Evolutionary conservation across 1,140 invertebrate genomes (phyloP), one percentile per base, ranked within the genome.

Genomic region (Zaprionus capensis): DNA sequence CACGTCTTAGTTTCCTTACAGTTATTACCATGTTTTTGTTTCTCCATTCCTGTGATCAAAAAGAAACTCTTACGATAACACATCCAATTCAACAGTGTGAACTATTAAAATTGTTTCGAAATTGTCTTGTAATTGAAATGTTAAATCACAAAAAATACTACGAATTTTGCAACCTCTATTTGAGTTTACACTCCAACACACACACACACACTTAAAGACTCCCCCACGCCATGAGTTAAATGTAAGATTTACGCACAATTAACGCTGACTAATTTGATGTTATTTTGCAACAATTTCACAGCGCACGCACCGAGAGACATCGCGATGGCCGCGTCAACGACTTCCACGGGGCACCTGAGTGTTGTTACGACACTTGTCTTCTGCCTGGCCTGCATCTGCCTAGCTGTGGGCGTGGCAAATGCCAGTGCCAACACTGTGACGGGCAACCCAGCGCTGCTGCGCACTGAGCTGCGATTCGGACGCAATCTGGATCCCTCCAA

Each of bases 391-490:
- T 65, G 41, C 14, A 17, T 61, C 22, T 14, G 38, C 6, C 24
- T 75, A 7, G 41, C 53, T 12, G 5, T 77, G 46, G 67, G 64
- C 49, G 38, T 58, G 36, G 51, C 41, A 6, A 26, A 51, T 0
- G 57, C 44, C 36, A 74, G 34, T 65, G 55, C 31, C 34, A 36
- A 67, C 26, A 67, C 69, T 26, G 69, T 68, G 7, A 91, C 86
- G 6, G 92, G 81, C 14, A 94, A 93, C 24, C 94, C 94, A 4
- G 92, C 94, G 26, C 92, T 94, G 38, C 94, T 96, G 3, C 94
- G 96, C 57, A 97, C 96, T 4, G 95, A 96, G 83, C 92, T 97
- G 1, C 96, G 97, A 91, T 96, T 97, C 4, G 95, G 96, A 0
- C 94, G 96, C 76, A 96, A 96, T 91, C 93, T 97, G 2, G 95